Conservation (phyloP, 2,113 vertebrate genomes). For the Leucosticte australis region DNA sequence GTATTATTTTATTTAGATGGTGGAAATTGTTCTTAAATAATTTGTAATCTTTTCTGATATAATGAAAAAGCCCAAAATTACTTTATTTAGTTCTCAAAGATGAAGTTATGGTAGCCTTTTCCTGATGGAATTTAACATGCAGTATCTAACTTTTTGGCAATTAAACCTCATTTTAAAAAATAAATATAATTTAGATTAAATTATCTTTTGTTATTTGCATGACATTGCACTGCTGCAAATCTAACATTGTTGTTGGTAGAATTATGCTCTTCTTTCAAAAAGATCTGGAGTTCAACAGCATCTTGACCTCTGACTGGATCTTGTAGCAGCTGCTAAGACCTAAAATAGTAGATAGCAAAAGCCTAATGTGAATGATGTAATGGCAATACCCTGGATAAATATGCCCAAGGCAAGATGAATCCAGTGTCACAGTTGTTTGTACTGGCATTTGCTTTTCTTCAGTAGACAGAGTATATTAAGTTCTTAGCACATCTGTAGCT, state of each 20-base stretch:
- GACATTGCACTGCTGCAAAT: neutral
- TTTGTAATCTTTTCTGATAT: neutral
- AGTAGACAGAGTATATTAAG: neutral
- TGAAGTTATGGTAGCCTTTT: neutral
- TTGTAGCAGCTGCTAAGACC: neutral
- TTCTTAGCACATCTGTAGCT: neutral
- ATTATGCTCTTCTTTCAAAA: neutral
- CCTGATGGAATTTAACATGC: neutral
- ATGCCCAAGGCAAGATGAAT: slow-evolving; percentile 11
- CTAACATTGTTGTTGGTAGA: neutral
- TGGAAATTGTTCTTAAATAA: slow-evolving; percentile 18
- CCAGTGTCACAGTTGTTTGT: neutral
- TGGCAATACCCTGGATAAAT: slow-evolving; percentile 4
- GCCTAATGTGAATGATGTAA: neutral
- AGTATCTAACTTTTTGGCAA: neutral
- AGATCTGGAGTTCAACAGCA: slow-evolving; percentile 25
- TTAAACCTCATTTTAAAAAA: neutral
- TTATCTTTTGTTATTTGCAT: neutral
- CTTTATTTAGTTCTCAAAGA: neutral
- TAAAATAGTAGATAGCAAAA: neutral
- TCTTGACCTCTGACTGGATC: slow-evolving; percentile 27
- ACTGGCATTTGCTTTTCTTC: neutral
- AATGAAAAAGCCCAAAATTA: neutral
- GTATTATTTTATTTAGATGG: slow-evolving; percentile 9
- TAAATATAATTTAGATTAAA: neutral